Conservation (phyloP, 2,888 invertebrate genomes). For the Crepidodera aurea region DNA sequence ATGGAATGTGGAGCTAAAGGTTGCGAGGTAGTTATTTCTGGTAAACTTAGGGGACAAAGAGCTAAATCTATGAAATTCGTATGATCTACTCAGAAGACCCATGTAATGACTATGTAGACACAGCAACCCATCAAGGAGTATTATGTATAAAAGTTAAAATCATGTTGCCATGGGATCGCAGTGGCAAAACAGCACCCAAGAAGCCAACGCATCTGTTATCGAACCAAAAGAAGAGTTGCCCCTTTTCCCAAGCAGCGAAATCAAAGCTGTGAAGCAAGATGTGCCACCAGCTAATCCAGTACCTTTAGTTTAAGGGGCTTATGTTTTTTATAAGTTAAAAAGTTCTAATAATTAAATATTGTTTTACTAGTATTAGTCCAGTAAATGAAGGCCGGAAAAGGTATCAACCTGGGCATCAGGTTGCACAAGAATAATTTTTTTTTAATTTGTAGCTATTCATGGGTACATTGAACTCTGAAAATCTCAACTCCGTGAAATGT, state of each 20-base stretch:
- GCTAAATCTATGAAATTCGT: conserved; percentile 99
- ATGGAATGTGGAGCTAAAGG: conserved; percentile 65
- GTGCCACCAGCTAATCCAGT: conserved; percentile 62
- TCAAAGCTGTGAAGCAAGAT: conserved; percentile 73
- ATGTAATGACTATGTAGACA: conserved; percentile 97
- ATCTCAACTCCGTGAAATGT: no score
- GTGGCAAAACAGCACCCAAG: conserved; percentile 97
- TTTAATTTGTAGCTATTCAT: no score
- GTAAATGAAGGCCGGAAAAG: no score
- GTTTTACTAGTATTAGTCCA: no score
- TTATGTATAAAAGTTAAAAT: conserved; percentile 77
- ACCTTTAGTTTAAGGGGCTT: conserved; percentile 31
- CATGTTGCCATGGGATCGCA: conserved; percentile 98
- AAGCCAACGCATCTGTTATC: conserved; percentile 95
- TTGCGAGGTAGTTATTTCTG: conserved; percentile 98
- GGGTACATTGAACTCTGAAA: no score
- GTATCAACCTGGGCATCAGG: no score
- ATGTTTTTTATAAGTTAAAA: conserved; percentile 28
- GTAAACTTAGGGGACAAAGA: conserved; percentile 98
- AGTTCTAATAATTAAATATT: conserved; percentile 28
- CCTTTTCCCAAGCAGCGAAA: conserved; percentile 76
- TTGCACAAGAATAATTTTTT: no score
- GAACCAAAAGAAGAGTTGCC: conserved; percentile 96
- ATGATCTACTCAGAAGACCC: conserved; percentile 99
- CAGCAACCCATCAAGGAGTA: conserved; percentile 89